Evolutionary conservation across 2,888 invertebrate species (phyloP).

Genomic region (Chironomus tentans): DNA sequence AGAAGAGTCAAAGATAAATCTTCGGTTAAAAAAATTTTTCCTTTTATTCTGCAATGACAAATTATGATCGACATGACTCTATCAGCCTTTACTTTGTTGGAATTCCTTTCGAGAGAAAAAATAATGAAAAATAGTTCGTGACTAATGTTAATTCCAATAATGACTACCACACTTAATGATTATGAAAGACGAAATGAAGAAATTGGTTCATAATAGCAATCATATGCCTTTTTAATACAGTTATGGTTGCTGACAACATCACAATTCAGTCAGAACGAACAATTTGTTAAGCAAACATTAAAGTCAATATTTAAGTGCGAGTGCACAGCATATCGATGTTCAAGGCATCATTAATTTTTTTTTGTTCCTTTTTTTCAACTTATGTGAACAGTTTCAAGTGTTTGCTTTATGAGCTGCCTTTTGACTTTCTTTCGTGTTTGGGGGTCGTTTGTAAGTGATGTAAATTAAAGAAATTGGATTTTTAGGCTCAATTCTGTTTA

Average conservation of each 20-base stretch:
- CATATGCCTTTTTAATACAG: not conserved
- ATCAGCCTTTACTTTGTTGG: no score
- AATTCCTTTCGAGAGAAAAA: not conserved
- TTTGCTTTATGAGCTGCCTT: constrained; percentile 11
- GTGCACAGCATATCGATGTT: not conserved
- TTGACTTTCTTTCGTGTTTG: no score
- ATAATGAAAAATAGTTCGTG: not conserved
- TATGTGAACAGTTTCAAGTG: not conserved
- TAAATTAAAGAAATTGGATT: no score
- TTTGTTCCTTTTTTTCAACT: not conserved
- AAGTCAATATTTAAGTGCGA: constrained; percentile 2
- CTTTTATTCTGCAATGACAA: no score
- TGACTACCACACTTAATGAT: not conserved
- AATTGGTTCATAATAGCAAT: not conserved
- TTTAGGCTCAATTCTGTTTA: no score
- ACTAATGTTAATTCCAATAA: not conserved
- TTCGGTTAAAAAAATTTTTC: no score
- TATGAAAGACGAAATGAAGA: no score
- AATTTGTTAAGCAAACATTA: constrained; percentile 14
- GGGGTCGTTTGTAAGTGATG: no score
- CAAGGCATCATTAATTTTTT: not conserved
- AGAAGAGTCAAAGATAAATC: no score
- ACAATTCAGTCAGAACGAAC: not conserved
- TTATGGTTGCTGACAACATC: not conserved
- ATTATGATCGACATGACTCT: no score